Evolutionary conservation across 92 coral and sea anemone genomes (phyloP).

Genomic region (Siderastrea radians): DNA sequence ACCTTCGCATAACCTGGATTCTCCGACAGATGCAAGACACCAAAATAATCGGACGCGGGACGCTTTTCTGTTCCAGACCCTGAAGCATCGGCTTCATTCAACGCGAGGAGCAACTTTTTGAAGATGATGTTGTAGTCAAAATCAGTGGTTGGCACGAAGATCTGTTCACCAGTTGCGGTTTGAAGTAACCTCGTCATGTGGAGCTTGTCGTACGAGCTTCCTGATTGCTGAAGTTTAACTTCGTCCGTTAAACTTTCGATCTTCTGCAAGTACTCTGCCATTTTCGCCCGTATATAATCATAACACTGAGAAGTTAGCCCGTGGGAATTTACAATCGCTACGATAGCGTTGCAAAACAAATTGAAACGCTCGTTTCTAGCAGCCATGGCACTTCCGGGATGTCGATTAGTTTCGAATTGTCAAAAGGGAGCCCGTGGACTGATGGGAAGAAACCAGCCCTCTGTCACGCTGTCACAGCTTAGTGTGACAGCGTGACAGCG

Average conservation of each 20-base stretch:
- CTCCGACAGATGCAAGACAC: conserved; percentile 1
- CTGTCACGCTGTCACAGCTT: too few relatives aligned
- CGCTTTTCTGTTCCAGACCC: conserved; percentile 2
- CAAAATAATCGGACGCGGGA: not conserved
- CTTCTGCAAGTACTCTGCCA: conserved; percentile 32
- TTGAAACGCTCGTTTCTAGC: conserved; percentile 18
- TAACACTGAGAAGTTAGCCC: conserved; percentile 14
- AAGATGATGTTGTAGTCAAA: conserved; percentile 26
- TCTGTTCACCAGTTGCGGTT: conserved; percentile 4
- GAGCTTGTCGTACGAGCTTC: conserved; percentile 32
- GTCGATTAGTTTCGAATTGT: conserved; percentile 6
- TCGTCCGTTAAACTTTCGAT: conserved; percentile 26
- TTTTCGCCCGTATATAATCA: conserved; percentile 19
- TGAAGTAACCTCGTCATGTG: conserved; percentile 28
- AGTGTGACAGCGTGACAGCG: too few relatives aligned
- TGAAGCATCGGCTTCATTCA: conserved; percentile 23
- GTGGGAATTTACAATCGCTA: conserved; percentile 14
- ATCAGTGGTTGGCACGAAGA: conserved; percentile 28
- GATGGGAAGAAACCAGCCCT: not conserved
- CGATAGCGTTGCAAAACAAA: conserved; percentile 26
- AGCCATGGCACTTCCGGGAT: conserved; percentile 7
- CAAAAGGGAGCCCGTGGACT: not conserved
- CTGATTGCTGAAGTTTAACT: conserved; percentile 21
- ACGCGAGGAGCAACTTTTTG: conserved; percentile 26
- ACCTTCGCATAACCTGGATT: conserved; percentile 28